Evolutionary conservation across 2,888 invertebrate species (phyloP), one percentile per base, ranked within the genome.

Genomic region (Lobophora halterata): DNA sequence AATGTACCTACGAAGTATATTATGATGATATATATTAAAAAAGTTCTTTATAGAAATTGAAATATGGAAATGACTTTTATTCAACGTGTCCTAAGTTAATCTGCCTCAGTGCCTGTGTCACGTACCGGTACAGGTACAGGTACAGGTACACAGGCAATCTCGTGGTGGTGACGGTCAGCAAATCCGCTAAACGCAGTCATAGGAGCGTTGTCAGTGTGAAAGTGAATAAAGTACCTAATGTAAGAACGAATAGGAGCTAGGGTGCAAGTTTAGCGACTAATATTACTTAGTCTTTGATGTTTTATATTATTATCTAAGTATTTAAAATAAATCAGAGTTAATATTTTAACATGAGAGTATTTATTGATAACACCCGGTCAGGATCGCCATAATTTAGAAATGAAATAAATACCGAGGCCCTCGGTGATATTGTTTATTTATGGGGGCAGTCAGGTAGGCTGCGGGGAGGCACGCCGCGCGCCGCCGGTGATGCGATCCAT

Each of bases 21-120:
- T n/a, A 80, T 78, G 72, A 76, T 78, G 76, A 77, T 79, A 80
- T 79, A 80, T 81, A 81, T 81, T 79, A 79, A 81, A 79, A 79
- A 79, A 78, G 75, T 76, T 83, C 81, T 82, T 81, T 83, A 81
- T 82, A 82, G 79, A 83, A 83, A 82, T 79, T 73, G 73, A 79
- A 79, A 77, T 71, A 77, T 74, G 70, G 65, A 71, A 75, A 71
- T 71, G 82, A 68, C 76, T 82, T 82, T 83, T 79, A 81, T 82
- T 83, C 61, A 62, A 54, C 51, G 58, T 70, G 69, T 73, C 78
- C 79, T 63, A 45, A 37, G 7, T 51, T 39, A 34, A 28, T 44
- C 32, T 42, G 44, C 41, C 39, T 37, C 25, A 8, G 25, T 33
- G 11, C 23, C 16, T 41, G 25, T 25, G 16, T 20, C n/a, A 26